A percentile compares a stretch with the other conserved stretches of the same genome.
Evolutionary conservation across 2,113 vertebrate genomes (phyloP).

Genomic region (Tragelaphus imberbis): DNA sequence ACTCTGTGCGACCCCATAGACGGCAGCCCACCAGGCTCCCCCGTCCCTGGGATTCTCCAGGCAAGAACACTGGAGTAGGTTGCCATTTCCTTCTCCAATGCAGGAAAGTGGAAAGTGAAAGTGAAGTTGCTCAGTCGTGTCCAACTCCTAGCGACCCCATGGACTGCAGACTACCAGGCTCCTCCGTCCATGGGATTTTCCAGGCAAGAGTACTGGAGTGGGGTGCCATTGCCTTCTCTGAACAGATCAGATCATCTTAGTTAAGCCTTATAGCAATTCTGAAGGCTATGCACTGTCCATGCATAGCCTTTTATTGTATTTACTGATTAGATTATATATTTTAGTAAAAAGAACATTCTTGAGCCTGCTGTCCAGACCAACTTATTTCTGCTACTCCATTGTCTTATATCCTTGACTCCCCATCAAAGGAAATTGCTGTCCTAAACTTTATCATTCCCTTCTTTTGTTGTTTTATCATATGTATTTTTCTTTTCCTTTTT

Average conservation of each 20-base stretch:
- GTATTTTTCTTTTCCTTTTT: not conserved
- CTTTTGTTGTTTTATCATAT: constrained; percentile 9
- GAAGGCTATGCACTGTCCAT: not conserved
- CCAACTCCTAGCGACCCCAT: too few relatives aligned
- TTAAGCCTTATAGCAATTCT: not conserved
- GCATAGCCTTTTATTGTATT: not conserved
- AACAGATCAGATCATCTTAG: not conserved
- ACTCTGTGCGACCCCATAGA: too few relatives aligned
- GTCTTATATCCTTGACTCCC: not conserved
- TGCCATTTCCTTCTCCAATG: too few relatives aligned
- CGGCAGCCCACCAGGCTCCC: too few relatives aligned
- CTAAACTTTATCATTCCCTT: not conserved
- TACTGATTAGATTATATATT: not conserved
- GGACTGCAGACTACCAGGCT: too few relatives aligned
- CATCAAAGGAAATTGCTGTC: not conserved
- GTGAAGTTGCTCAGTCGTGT: too few relatives aligned
- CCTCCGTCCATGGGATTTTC: too few relatives aligned
- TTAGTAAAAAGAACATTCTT: constrained; percentile 9
- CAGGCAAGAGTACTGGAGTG: too few relatives aligned
- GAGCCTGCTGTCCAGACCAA: not conserved
- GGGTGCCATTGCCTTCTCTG: too few relatives aligned
- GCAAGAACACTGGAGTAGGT: too few relatives aligned
- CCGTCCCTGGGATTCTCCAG: too few relatives aligned
- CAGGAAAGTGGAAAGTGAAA: too few relatives aligned
- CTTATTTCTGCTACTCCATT: not conserved